Evolutionary conservation across 2,888 invertebrate species (phyloP).

Genomic region (Smittia sp.): DNA sequence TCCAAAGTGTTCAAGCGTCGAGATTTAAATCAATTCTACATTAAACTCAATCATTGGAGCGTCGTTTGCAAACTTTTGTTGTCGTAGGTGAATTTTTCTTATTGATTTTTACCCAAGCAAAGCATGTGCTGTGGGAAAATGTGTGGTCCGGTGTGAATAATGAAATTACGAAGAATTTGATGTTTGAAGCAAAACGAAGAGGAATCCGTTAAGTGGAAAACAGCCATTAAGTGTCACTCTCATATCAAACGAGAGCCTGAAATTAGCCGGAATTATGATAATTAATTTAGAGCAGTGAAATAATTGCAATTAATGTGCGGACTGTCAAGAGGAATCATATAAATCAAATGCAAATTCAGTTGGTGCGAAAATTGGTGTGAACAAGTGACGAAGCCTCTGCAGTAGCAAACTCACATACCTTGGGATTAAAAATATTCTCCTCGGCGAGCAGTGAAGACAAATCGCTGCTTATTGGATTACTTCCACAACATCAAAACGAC

Average conservation of each 20-base stretch:
- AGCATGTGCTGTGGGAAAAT: slow-evolving; percentile 5
- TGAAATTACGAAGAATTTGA: slow-evolving; percentile 29
- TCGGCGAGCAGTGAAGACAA: background rate
- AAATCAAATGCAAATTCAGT: slow-evolving; percentile 35
- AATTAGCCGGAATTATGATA: slow-evolving; percentile 40
- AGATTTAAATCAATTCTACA: background rate
- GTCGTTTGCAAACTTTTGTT: background rate
- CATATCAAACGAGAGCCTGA: slow-evolving; percentile 21
- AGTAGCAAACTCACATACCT: background rate
- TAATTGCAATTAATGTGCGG: slow-evolving; percentile 36
- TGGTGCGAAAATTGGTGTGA: slow-evolving; percentile 17
- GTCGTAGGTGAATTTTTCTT: slow-evolving; percentile 2
- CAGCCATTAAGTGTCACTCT: slow-evolving; percentile 21
- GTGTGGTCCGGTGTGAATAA: slow-evolving; percentile 32
- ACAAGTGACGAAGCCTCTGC: background rate
- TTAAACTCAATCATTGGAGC: background rate
- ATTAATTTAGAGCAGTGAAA: slow-evolving; percentile 34
- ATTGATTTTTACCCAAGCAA: slow-evolving; percentile 18
- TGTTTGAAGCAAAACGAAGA: background rate
- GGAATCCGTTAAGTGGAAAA: background rate
- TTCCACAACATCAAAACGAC: slow-evolving; percentile 1
- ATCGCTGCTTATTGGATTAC: slow-evolving; percentile 5
- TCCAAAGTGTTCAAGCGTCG: background rate
- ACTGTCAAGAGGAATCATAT: slow-evolving; percentile 23
- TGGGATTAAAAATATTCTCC: background rate